These are phyloP conservation scores for Drosophila baimaii DNA, from an alignment of 1,140 invertebrate genomes.

Conservation along the genomic window DNA sequence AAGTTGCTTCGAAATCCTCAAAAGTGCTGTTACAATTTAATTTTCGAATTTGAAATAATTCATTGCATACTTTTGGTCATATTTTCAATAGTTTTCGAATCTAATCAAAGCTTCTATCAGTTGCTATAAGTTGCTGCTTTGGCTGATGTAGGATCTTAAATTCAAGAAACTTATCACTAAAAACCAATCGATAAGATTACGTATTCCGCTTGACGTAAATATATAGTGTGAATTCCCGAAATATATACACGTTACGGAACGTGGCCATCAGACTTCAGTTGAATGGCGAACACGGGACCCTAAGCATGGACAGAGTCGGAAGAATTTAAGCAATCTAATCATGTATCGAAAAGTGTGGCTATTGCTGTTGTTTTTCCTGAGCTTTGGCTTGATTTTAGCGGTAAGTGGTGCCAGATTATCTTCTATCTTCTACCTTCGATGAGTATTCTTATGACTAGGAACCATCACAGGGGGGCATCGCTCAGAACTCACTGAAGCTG, in stretches of 20 bases:
- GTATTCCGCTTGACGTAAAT: neutral
- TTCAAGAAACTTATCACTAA: neutral
- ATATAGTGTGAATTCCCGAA: neutral
- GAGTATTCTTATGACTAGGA: neutral
- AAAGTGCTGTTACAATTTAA: too few species aligned
- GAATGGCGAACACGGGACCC: neutral
- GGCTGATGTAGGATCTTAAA: neutral
- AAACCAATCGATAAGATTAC: neutral
- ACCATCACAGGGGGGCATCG: neutral
- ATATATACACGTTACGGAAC: neutral
- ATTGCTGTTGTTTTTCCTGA: neutral
- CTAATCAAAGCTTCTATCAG: neutral
- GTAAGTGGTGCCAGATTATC: neutral
- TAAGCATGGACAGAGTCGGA: neutral
- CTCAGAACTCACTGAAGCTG: neutral
- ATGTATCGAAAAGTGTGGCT: neutral
- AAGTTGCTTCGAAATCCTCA: too few species aligned
- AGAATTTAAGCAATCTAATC: neutral
- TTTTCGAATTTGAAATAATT: too few species aligned
- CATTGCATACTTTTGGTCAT: too few species aligned
- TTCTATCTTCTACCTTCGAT: neutral
- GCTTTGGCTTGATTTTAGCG: neutral
- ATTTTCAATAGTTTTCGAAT: neutral
- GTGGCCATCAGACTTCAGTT: neutral
- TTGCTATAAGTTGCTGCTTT: neutral